Percentiles rank a stretch among this genome's conserved stretches.
Conservation (phyloP, 2,113 vertebrate species). For the Ptilorrhoa leucosticta region DNA sequence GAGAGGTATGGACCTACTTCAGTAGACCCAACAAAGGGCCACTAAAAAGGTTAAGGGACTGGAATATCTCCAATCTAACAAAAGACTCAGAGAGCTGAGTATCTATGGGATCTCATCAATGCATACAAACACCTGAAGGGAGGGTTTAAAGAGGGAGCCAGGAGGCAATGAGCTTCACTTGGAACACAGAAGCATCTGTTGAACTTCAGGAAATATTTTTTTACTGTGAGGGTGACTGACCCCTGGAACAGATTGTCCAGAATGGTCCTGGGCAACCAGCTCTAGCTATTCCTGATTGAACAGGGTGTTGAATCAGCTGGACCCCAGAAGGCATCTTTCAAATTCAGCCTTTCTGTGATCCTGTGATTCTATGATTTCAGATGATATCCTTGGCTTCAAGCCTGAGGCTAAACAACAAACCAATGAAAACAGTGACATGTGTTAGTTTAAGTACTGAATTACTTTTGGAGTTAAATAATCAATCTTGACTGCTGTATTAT, state of each 20-base stretch:
- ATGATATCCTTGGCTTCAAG: neutral
- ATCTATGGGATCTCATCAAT: neutral
- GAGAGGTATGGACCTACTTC: neutral
- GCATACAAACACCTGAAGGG: neutral
- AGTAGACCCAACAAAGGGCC: neutral
- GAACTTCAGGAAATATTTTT: neutral
- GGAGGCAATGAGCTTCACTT: neutral
- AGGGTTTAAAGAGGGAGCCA: neutral
- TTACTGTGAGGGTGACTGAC: neutral
- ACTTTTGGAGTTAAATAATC: neutral
- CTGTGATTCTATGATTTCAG: neutral
- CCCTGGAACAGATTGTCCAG: neutral
- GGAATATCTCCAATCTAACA: neutral
- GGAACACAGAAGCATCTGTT: neutral
- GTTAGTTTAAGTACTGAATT: neutral
- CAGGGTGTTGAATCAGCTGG: neutral
- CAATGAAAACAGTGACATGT: neutral
- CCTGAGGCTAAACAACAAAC: neutral
- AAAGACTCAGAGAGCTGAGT: neutral
- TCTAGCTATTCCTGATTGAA: neutral
- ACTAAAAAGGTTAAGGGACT: neutral
- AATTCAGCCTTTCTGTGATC: neutral
- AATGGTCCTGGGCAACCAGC: fast-evolving
- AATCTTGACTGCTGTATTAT: neutral
- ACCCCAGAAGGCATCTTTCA: neutral